These are phyloP conservation scores for Eugnorisma glareosa DNA, from an alignment of 2,888 invertebrate genomes.

Conservation along the genomic window DNA sequence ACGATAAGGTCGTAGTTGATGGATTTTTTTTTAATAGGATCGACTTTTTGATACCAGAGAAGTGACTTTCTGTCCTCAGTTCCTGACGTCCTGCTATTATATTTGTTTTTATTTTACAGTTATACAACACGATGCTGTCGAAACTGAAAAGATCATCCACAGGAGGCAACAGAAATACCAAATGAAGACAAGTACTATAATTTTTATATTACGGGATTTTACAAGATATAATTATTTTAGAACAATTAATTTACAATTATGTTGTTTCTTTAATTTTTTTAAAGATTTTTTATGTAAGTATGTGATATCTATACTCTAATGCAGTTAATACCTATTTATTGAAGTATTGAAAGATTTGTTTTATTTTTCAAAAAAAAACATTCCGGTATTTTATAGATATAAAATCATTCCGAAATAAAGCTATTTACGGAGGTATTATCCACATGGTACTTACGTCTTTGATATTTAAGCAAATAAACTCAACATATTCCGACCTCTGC, in stretches of 20 bases:
- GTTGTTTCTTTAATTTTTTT: neutral
- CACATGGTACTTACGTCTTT: no score
- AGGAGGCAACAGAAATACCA: constrained; percentile 44
- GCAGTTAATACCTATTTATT: neutral
- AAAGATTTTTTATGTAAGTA: neutral
- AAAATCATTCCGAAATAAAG: no score
- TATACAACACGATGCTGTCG: constrained; percentile 73
- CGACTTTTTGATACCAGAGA: no score
- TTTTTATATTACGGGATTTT: constrained; percentile 1
- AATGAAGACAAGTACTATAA: constrained; percentile 12
- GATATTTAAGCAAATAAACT: neutral
- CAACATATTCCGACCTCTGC: neutral
- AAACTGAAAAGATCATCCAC: constrained; percentile 66
- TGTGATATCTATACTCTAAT: neutral
- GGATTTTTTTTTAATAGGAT: no score
- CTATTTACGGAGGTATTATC: no score
- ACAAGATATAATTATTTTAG: neutral
- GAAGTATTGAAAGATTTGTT: neutral
- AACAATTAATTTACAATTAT: neutral
- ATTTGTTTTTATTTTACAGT: constrained; percentile 60
- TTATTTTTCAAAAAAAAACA: no score
- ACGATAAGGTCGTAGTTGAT: no score
- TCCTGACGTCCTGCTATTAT: neutral
- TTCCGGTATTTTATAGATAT: no score
- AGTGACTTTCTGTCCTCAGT: neutral